A percentile compares a stretch with the other conserved stretches of the same genome.
These are phyloP conservation scores for Spheniscus humboldti DNA, from an alignment of 2,797 vertebrate genomes.

Conservation along the genomic window DNA sequence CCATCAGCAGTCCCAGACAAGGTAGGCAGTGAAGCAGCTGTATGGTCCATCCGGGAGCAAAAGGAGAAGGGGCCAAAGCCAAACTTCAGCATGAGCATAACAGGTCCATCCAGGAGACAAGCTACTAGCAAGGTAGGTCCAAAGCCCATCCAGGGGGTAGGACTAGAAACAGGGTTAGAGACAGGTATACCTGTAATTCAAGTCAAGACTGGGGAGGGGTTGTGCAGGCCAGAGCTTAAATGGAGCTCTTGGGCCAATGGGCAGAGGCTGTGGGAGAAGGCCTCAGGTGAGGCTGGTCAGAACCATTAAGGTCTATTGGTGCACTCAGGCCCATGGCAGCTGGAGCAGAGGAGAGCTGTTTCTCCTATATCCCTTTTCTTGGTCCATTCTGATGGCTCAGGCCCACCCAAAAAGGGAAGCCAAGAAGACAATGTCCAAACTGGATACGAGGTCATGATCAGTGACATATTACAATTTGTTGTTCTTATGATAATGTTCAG, in stretches of 20 bases:
- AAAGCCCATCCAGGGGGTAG: neutral
- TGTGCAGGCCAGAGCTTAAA: neutral
- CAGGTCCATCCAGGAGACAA: neutral
- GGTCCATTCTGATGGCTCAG: neutral
- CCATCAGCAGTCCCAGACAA: neutral
- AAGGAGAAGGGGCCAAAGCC: neutral
- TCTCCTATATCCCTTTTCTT: neutral
- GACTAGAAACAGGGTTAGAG: no score
- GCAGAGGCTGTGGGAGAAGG: no score
- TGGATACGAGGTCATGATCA: neutral
- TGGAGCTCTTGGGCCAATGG: neutral
- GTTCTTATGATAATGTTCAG: fast-evolving
- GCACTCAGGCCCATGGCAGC: neutral
- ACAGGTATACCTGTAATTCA: no score
- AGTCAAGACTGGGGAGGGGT: no score
- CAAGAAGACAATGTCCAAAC: fast-evolving
- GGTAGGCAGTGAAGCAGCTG: neutral
- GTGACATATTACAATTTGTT: fast-evolving
- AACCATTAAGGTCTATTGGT: fast-evolving
- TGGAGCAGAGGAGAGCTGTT: neutral
- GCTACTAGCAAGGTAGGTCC: neutral
- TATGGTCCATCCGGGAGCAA: no score
- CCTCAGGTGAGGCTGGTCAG: neutral
- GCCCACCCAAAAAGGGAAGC: no score
- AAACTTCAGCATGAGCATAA: neutral